Percentiles rank a stretch among this genome's conserved stretches.
Evolutionary conservation across 2,113 vertebrate species (phyloP).

Genomic region (Colaptes auratus): DNA sequence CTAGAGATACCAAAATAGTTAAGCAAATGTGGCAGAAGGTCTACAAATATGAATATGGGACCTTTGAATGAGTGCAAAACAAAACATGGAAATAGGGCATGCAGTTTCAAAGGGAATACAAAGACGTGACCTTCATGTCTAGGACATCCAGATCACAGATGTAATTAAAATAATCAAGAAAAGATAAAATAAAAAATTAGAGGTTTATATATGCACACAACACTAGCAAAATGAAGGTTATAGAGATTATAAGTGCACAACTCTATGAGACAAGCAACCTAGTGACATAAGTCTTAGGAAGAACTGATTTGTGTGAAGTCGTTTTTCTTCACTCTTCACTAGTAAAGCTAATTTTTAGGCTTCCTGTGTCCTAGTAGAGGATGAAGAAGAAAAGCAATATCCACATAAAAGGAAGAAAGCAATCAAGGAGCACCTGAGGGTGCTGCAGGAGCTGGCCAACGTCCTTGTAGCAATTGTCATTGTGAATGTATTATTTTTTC

Average conservation of each 20-base stretch:
- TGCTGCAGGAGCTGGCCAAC: not conserved
- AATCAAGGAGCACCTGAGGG: not conserved
- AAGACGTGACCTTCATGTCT: not conserved
- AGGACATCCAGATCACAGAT: not conserved
- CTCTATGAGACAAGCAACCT: rapidly evolving
- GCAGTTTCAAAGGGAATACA: not conserved
- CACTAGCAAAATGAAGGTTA: not conserved
- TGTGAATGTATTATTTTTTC: not conserved
- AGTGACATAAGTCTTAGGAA: not conserved
- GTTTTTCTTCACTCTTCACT: not conserved
- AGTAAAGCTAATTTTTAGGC: not conserved
- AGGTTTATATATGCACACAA: not conserved
- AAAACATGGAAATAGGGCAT: not conserved
- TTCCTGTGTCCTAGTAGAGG: not conserved
- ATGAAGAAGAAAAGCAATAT: not conserved
- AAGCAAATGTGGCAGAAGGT: not conserved
- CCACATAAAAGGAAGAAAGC: not conserved
- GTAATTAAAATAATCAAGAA: not conserved
- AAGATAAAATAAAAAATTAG: not conserved
- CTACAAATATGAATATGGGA: not conserved
- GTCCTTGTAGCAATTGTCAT: not conserved
- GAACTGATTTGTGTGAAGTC: not conserved
- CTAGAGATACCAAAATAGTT: not conserved
- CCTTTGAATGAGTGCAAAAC: not conserved
- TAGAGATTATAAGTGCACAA: not conserved